Base-by-base conservation (phyloP, 1,140 invertebrate genomes). In the Tribolium castaneum region DNA sequence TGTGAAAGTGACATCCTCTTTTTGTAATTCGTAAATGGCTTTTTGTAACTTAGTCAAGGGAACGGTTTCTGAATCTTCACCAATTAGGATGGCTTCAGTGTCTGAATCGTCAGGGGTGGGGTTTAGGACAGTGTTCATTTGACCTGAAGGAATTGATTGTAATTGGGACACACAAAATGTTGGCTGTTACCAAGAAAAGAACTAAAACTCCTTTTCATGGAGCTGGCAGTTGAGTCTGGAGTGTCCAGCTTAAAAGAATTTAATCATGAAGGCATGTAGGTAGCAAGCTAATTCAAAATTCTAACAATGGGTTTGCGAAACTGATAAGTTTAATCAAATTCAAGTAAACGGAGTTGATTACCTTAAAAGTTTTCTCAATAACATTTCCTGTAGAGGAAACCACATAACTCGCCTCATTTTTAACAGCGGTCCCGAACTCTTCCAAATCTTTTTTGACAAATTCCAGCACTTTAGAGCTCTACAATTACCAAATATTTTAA, bases 401-500 rank as follows among this genome's bases (percentile, higher is more conserved):
- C 14, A 92, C 90, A 85, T 90, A 89, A 56, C 86, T 90, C 3
- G 93, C 92, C 86, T 94, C 93, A 83, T 89, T 89, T 86, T 91
- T 91, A 19, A 94, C 92, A 13, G 91, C 92, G 73, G 88, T 89
- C 25, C 92, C 91, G 81, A 94, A 91, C 86, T 95, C 94, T 83
- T 91, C 91, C 45, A 95, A 84, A 86, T 95, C 94, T 83, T 92
- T 91, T 82, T 93, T 93, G 76, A 95, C 92, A 89, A 93, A 93
- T 73, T 93, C 92, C 54, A 93, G 88, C 0, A 94, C 93, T 85
- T 92, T 90, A 4, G 88, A 88, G 77, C 92, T 93, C 92, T 94
- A 85, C 87, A 89, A 84, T 77, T 49, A 52, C 66, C 71, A 76
- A 79, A 78, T 54, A 79, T 75, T 66, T 45, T 13, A 14, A 73